Conservation (phyloP, 2,797 vertebrate species). For the Avahi laniger region DNA sequence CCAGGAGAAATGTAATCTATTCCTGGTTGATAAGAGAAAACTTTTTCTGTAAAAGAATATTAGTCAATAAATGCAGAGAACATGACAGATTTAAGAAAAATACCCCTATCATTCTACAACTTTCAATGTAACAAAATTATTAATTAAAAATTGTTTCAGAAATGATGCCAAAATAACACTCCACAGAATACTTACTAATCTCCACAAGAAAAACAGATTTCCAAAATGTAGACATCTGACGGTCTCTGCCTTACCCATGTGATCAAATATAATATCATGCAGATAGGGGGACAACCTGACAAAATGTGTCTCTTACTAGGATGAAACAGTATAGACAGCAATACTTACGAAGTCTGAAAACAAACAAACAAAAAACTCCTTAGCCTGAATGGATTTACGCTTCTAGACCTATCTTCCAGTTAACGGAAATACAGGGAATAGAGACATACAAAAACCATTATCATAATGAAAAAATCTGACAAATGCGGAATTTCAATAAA, state of each 20-base stretch:
- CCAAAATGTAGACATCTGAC: neutral
- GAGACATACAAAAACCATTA: conserved; percentile 9
- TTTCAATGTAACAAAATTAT: neutral
- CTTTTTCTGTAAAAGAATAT: neutral
- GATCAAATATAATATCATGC: neutral
- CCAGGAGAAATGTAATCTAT: neutral
- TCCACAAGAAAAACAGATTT: conserved; percentile 1
- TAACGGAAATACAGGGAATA: neutral
- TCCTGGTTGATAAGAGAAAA: neutral
- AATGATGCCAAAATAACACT: conserved; percentile 21
- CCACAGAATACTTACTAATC: neutral
- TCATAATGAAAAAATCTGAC: neutral
- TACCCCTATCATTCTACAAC: neutral
- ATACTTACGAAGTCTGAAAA: neutral
- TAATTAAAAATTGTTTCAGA: conserved; percentile 18
- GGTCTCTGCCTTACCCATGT: neutral
- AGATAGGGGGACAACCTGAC: neutral
- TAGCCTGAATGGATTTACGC: neutral
- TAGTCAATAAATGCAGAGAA: neutral
- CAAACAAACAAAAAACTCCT: neutral
- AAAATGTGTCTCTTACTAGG: neutral
- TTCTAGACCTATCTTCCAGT: neutral
- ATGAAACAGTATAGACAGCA: neutral
- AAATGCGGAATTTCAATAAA: conserved; percentile 11
- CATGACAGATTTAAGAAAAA: neutral